These are phyloP conservation scores for Drosophila acutilabella DNA, from an alignment of 2,888 invertebrate genomes.

Conservation along the genomic window DNA sequence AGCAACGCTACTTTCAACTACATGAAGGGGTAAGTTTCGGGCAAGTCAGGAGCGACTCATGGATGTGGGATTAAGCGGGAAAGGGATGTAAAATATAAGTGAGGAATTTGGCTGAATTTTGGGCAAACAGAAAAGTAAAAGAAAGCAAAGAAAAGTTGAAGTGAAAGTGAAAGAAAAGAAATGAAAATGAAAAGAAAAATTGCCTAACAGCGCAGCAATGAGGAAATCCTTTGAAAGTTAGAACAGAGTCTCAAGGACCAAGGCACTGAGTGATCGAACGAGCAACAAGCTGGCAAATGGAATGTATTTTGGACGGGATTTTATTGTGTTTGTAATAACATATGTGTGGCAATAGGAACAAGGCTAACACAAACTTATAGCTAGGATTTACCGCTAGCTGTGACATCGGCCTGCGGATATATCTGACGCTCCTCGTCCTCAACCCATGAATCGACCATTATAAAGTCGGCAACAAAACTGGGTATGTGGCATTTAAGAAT, in stretches of 20 bases:
- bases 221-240: slow-evolving; percentile 33
- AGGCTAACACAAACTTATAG: slow-evolving; percentile 80
- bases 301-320: slow-evolving; percentile 41
- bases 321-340: not conserved
- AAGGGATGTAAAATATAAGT: slow-evolving; percentile 48
- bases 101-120: slow-evolving; percentile 19
- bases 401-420: slow-evolving; percentile 79
- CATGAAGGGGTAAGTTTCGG: slow-evolving; percentile 87
- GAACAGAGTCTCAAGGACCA: slow-evolving; percentile 38
- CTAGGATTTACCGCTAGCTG: slow-evolving; percentile 80
- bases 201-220: slow-evolving; percentile 69
- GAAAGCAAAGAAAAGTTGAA: slow-evolving; percentile 36
- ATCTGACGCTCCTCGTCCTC: slow-evolving; percentile 90
- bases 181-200: slow-evolving; percentile 30
- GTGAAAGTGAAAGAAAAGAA: slow-evolving; percentile 43
- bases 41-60: slow-evolving; percentile 88
- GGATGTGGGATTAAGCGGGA: slow-evolving; percentile 83
- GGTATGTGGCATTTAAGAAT: slow-evolving; percentile 97
- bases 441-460: slow-evolving; percentile 93
- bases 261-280: slow-evolving; percentile 28
- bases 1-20: slow-evolving; percentile 85
- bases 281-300: slow-evolving; percentile 45
- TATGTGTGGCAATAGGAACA: slow-evolving; percentile 33
- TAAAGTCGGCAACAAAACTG: slow-evolving; percentile 96
- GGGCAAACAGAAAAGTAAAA: slow-evolving; percentile 31